Conservation (phyloP, 2,888 invertebrate genomes). For the Drosophila meridiana region DNA sequence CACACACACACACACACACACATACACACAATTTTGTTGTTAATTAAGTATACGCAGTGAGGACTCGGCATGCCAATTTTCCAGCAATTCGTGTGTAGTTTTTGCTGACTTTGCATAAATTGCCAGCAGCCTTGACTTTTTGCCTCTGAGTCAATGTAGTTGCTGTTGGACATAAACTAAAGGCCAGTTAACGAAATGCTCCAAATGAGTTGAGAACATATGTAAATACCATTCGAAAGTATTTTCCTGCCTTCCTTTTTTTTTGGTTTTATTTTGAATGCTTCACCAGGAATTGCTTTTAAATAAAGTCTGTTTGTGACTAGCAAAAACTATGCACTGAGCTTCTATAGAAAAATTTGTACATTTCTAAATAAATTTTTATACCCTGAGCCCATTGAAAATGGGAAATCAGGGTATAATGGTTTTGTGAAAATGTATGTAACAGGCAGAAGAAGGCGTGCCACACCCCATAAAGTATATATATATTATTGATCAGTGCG, state of each 20-base stretch:
- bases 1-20: not conserved
- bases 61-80: slow-evolving; percentile 43
- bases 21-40: slow-evolving; percentile 58
- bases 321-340: slow-evolving; percentile 4
- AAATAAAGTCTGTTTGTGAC: not conserved
- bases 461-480: too few relatives aligned
- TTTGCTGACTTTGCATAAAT: slow-evolving; percentile 73
- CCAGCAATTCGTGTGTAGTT: slow-evolving; percentile 51
- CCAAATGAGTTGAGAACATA: slow-evolving; percentile 55
- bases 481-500: too few relatives aligned
- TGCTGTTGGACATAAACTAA: slow-evolving; percentile 44
- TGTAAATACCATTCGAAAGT: slow-evolving; percentile 67
- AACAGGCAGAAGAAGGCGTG: too few relatives aligned
- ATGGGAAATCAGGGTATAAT: too few relatives aligned
- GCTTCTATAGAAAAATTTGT: not conserved
- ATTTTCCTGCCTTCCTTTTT: slow-evolving; percentile 12
- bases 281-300: slow-evolving; percentile 9
- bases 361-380: not conserved
- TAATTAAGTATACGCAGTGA: slow-evolving; percentile 74
- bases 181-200: slow-evolving; percentile 60
- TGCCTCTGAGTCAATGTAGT: slow-evolving; percentile 28
- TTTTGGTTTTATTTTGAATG: slow-evolving; percentile 14
- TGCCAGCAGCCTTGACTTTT: slow-evolving; percentile 43
- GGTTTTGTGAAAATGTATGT: too few relatives aligned
- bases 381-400: too few relatives aligned